Conservation (phyloP, 2,797 vertebrate genomes). For the Poecilia velifera region DNA sequence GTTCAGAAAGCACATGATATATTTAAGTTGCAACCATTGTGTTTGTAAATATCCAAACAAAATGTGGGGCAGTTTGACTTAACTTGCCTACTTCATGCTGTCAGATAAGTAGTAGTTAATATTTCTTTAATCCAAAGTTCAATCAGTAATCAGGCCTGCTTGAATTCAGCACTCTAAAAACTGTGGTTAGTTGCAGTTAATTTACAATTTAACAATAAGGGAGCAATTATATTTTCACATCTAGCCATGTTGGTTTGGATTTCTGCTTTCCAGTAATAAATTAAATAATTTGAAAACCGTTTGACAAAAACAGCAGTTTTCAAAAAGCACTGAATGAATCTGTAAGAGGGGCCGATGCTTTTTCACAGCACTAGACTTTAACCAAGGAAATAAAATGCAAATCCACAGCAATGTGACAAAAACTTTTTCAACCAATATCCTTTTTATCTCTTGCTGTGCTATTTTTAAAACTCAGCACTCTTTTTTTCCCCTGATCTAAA, state of each 20-base stretch:
- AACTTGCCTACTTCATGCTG: not conserved
- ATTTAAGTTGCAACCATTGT: not conserved
- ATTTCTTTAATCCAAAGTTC: not conserved
- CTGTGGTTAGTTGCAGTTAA: not conserved
- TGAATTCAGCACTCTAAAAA: not conserved
- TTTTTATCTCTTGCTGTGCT: not conserved
- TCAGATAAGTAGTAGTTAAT: not conserved
- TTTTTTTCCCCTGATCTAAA: not conserved
- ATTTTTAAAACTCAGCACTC: not conserved
- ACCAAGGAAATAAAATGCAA: not conserved
- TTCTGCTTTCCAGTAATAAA: not conserved
- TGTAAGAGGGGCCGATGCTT: not conserved
- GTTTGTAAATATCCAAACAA: not conserved
- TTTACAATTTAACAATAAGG: not conserved
- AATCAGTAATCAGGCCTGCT: not conserved
- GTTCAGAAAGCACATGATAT: not conserved
- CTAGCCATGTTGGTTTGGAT: not conserved
- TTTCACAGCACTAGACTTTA: not conserved
- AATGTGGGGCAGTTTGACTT: not conserved
- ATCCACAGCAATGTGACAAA: not conserved
- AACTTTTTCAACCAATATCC: not conserved
- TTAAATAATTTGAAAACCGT: not conserved
- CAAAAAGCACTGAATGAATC: not conserved
- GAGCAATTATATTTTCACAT: not conserved
- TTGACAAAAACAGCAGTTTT: not conserved